Evolutionary conservation across 2,113 vertebrate species (phyloP).

Genomic region (Myanophis thanlyinensis): DNA sequence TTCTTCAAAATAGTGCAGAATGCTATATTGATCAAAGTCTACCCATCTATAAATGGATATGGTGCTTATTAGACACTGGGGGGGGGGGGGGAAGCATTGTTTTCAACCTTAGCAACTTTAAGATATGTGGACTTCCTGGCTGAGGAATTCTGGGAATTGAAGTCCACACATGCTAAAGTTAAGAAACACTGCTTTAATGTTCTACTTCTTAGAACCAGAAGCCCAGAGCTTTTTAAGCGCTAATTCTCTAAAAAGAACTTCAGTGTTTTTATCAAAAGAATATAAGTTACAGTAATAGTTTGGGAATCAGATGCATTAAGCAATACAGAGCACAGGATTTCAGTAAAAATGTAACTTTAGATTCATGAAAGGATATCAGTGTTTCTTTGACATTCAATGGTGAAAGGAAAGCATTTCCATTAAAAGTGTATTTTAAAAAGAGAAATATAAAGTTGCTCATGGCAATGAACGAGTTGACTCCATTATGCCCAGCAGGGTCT

Average conservation of each 20-base stretch:
- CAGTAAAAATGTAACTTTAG: neutral
- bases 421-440: neutral
- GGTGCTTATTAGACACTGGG: neutral
- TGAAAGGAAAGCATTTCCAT: neutral
- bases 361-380: neutral
- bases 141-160: neutral
- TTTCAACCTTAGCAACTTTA: neutral
- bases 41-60: neutral
- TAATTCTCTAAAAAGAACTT: neutral
- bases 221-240: neutral
- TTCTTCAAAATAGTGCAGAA: neutral
- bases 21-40: neutral
- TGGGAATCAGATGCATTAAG: neutral
- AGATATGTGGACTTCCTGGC: neutral
- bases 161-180: neutral
- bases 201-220: neutral
- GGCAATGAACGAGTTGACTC: neutral
- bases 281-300: neutral
- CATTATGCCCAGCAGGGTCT: neutral
- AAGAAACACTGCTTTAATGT: neutral
- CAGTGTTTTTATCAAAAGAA: neutral
- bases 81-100: neutral
- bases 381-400: neutral
- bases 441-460: neutral
- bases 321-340: neutral